phyloP scores from a whole-genome alignment of 2,797 vertebrate species.

The Miichthys miiuy region DNA sequence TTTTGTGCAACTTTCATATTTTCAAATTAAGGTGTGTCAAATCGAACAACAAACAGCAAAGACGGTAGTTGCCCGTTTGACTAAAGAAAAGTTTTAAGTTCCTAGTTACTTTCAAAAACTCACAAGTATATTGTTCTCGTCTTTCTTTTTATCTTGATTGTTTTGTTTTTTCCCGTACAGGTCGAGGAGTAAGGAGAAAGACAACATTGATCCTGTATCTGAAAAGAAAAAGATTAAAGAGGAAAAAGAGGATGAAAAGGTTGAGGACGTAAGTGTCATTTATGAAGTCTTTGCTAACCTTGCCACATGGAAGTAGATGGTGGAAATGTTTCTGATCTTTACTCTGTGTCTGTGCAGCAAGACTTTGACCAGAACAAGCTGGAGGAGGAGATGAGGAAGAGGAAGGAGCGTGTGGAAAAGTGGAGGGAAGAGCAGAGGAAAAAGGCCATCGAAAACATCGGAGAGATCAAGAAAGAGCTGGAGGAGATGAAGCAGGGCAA shows the following conservation, averaged over 20 bases:
- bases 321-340: background rate
- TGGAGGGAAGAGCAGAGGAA: constrained; percentile 99
- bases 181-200: constrained; percentile 93
- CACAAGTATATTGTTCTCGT: background rate
- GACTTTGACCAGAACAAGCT: constrained; percentile 99
- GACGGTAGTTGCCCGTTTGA: background rate
- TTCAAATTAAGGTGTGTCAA: background rate
- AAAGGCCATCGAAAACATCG: constrained; percentile 97
- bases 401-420: constrained; percentile 98
- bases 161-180: constrained; percentile 67
- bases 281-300: background rate
- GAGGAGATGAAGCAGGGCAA: constrained; percentile 99
- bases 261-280: constrained; percentile 89
- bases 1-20: background rate
- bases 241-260: constrained; percentile 97
- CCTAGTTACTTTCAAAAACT: background rate
- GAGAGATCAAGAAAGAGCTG: constrained; percentile 96
- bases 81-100: background rate
- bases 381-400: constrained; percentile 99
- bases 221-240: constrained; percentile 98
- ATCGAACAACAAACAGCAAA: background rate
- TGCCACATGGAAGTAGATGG: rapidly evolving
- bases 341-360: constrained; percentile 74
- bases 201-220: constrained; percentile 86
- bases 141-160: background rate